A percentile compares a stretch with the other conserved stretches of the same genome.
phyloP scores from a whole-genome alignment of 1,140 invertebrate genomes.

The Trypoxylus dichotomus region DNA sequence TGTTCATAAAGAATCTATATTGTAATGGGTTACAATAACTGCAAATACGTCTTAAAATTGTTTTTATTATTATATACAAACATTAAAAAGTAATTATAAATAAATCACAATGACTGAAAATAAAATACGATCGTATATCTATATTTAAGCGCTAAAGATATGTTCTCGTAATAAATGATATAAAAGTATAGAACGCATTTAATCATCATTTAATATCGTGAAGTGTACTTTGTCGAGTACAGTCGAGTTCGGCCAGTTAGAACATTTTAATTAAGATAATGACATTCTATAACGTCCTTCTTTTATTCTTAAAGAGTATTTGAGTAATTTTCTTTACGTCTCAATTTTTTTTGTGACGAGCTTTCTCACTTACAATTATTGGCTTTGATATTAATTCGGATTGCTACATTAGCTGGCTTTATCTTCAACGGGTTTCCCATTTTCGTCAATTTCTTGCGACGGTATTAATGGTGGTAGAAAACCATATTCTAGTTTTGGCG shows the following conservation, averaged over 20 bases:
- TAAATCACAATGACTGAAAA: slow-evolving; percentile 4
- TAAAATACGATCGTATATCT: not conserved
- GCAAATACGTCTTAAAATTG: no score
- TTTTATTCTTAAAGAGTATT: not conserved
- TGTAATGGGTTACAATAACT: no score
- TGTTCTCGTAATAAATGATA: not conserved
- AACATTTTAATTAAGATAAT: slow-evolving; percentile 4
- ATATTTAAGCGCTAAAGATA: not conserved
- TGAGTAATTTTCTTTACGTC: not conserved
- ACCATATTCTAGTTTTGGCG: slow-evolving; percentile 75
- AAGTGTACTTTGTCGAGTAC: not conserved
- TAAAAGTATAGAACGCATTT: not conserved
- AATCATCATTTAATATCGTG: not conserved
- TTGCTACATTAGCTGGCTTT: not conserved
- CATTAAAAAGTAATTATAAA: not conserved
- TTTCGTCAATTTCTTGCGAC: slow-evolving; percentile 76
- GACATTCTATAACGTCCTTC: not conserved
- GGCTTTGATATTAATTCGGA: not conserved
- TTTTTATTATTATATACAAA: slow-evolving; percentile 13
- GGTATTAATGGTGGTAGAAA: slow-evolving; percentile 79
- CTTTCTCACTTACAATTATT: not conserved
- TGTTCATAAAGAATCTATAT: no score
- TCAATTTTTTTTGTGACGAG: not conserved
- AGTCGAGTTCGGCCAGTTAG: not conserved
- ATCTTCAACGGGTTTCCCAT: slow-evolving; percentile 56